Conservation (phyloP, 2,113 vertebrate genomes). For the Leptodactylus fuscus region DNA sequence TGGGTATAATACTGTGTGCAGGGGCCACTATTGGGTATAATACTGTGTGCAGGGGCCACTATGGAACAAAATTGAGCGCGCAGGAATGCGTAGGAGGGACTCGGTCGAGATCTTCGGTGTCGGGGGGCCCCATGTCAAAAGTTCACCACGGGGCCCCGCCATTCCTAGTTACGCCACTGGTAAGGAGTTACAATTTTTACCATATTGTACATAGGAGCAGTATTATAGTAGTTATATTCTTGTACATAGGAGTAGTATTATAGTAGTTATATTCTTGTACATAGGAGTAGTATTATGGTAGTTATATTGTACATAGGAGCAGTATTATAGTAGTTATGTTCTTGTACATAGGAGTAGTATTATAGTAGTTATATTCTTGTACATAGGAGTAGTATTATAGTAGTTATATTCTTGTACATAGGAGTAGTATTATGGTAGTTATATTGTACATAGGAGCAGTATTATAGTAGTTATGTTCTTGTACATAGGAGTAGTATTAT, state of each 20-base stretch:
- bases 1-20: too few species aligned
- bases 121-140: too few species aligned
- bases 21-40: too few species aligned
- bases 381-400: background rate
- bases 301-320: background rate
- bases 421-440: background rate
- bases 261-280: background rate
- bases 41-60: too few species aligned
- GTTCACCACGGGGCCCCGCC: too few species aligned
- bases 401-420: conserved; percentile 14
- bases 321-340: background rate
- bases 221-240: background rate
- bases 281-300: background rate
- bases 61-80: too few species aligned
- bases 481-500: background rate
- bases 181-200: too few species aligned
- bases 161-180: too few species aligned
- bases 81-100: too few species aligned
- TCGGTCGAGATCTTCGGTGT: too few species aligned
- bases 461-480: background rate
- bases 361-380: conserved; percentile 8
- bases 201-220: background rate
- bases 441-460: background rate
- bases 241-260: background rate
- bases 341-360: background rate